Conservation (phyloP, 2,797 vertebrate species). For the Pygocentrus nattereri region DNA sequence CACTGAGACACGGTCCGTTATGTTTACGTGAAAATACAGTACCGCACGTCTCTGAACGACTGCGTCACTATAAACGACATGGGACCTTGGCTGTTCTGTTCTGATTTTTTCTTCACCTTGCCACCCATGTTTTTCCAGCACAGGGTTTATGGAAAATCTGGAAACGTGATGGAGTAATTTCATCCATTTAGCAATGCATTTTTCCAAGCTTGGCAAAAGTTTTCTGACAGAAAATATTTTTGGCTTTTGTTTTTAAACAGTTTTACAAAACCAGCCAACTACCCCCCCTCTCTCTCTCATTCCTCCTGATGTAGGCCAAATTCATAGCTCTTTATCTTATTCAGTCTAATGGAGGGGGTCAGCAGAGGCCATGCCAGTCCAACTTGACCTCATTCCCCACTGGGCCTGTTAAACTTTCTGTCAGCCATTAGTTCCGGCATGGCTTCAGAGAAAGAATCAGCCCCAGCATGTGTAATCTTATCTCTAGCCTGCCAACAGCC, state of each 20-base stretch:
- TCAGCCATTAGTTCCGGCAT: not conserved
- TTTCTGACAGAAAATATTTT: too few species aligned
- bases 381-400: not conserved
- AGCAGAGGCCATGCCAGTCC: not conserved
- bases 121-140: too few species aligned
- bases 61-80: not conserved
- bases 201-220: too few species aligned
- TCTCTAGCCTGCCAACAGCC: not conserved
- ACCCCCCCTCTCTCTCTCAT: not conserved
- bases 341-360: constrained; percentile 33
- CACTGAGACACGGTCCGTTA: not conserved
- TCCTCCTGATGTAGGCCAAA: constrained; percentile 20
- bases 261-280: too few species aligned
- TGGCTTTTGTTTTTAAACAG: too few species aligned
- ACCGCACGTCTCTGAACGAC: not conserved
- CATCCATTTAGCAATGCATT: too few species aligned
- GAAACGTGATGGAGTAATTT: too few species aligned
- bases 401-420: not conserved
- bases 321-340: not conserved
- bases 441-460: not conserved
- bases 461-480: not conserved
- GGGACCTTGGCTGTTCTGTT: not conserved
- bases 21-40: not conserved
- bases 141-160: too few species aligned
- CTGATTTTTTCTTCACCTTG: not conserved